Base-by-base conservation (phyloP, 1,140 invertebrate species). In the Riptortus pedestris region DNA sequence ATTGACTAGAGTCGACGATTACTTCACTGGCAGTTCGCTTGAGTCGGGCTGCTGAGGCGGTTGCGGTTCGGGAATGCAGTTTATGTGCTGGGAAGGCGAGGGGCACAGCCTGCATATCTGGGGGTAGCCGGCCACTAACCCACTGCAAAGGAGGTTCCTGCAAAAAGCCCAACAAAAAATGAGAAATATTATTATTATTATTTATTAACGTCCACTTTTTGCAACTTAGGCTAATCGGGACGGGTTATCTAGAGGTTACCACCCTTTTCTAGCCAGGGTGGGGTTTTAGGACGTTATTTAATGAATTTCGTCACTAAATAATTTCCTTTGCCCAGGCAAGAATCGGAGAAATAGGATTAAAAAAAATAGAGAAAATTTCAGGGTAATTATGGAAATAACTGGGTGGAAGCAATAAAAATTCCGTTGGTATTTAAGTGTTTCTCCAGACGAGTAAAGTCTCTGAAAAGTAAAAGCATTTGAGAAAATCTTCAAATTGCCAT, bases 21-120 rank as follows among this genome's bases (percentile, higher is more conserved):
- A 47, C 22, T 47, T 47, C 1, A 47, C 45, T 20, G 45, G 45
- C 1, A 47, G 45, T 22, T 47, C 45, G n/a, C 45, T 47, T 2
- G 9, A 5, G 18, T 47, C 45, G 3, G 18, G 45, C 22, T 20
- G n/a, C 11, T 5, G n/a, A n/a, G 45, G 45, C 18, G 45, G 45
- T 20, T n/a, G 4, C 12, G 7, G 45, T 47, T 47, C 45, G 1
- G 45, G 45, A 1, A 47, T n/a, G 16, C 45, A 47, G n/a, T 47
- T n/a, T n/a, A 20, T 22, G 45, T 47, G 45, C n/a, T 47, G 45
- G 45, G n/a, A 20, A 9, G 45, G 45, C 45, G 45, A 47, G 11
- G 45, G 9, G 45, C 45, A 47, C n/a, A 47, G 45, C n/a, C 45
- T 47, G 45, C 45, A 47, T n/a, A 47, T 47, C 16, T 47, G 45